Evolutionary conservation across 2,888 invertebrate species (phyloP), one percentile per base, ranked within the genome.

Genomic region (Melinopterus prodromus): DNA sequence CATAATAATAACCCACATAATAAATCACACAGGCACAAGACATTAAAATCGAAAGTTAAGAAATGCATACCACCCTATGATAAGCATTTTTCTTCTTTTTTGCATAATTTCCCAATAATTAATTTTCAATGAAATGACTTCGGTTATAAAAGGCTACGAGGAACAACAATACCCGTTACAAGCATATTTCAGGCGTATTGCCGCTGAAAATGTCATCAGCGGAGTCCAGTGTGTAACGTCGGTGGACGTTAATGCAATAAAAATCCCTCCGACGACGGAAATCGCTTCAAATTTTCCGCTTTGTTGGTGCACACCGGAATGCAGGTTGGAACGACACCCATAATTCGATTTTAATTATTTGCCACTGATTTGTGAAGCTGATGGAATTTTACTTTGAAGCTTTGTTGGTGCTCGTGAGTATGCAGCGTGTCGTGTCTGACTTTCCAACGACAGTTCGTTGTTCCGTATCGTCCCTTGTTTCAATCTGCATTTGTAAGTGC

Each of bases 291-390:
- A 53, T 53, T 53, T 53, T 53, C 53, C 53, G 53, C 53, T 53
- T 53, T 53, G 53, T 53, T 53, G 53, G 53, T 12, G 53, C 53
- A 53, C 53, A 4, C 3, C 53, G 12, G 12, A 53, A 53, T 53
- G 7, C 53, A 53, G 53, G 3, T 53, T 53, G 2, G 53, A 53
- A 53, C 53, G 53, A 53, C 53, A 53, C 2, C 53, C 53, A 53
- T 53, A 53, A 53, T 53, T 53, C 53, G 53, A 53, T 53, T 53
- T 53, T 53, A 53, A 53, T 53, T 53, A 53, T 53, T 53, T 53
- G 53, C 12, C 53, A 53, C 53, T 53, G 53, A 53, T 53, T 53
- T 53, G 53, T 12, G 53, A 53, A 53, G 53, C 53, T 4, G 53
- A 53, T 53, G 53, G 53, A 53, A 53, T 53, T 53, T 53, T 53